Conservation (phyloP, 30 jellyfish, hydroid and myxozoan species). For the Aurelia coerulea region DNA sequence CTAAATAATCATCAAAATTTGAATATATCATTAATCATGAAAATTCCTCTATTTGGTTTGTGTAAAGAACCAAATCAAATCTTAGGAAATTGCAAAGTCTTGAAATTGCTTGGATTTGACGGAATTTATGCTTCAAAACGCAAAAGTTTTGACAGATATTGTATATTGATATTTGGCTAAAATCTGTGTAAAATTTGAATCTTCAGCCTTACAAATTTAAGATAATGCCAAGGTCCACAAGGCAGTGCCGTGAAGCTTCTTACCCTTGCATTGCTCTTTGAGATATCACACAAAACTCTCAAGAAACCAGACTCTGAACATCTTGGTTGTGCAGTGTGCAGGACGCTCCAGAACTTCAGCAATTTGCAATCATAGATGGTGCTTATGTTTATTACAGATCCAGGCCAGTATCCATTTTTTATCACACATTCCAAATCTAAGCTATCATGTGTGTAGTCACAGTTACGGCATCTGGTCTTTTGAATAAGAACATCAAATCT, state of each 20-base stretch:
- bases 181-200: too few species aligned
- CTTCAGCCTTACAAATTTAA: too few species aligned
- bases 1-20: too few species aligned
- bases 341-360: neutral
- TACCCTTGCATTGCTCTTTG: conserved; percentile 1
- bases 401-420: conserved; percentile 25
- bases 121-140: too few species aligned
- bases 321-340: neutral
- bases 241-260: neutral
- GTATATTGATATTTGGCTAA: too few species aligned
- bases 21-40: neutral
- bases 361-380: neutral
- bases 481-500: conserved; percentile 14
- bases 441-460: neutral
- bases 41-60: too few species aligned
- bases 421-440: neutral
- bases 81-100: too few species aligned
- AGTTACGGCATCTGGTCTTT: neutral
- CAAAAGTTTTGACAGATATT: too few species aligned
- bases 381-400: neutral
- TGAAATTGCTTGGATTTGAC: too few species aligned
- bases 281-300: neutral
- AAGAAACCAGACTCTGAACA: conserved; percentile 18
- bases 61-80: too few species aligned
- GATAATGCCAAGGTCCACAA: too few species aligned